These are phyloP conservation scores for Papilio xuthus DNA, from an alignment of 1,140 invertebrate species.

Conservation along the genomic window DNA sequence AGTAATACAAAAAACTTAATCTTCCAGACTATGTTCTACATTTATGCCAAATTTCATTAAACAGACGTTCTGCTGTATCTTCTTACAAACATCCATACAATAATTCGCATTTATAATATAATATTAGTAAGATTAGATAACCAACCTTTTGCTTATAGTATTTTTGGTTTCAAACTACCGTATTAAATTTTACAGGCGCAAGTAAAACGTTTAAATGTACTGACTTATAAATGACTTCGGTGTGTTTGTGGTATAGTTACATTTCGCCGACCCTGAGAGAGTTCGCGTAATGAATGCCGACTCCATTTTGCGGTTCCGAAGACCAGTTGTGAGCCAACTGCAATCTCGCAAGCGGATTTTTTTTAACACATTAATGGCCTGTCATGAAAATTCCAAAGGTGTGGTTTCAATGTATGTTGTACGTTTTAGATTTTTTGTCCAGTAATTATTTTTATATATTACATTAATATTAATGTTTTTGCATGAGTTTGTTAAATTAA, in stretches of 20 bases:
- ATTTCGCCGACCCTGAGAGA: conserved; percentile 25
- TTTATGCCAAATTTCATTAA: no score
- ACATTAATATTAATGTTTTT: not conserved
- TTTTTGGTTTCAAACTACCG: not conserved
- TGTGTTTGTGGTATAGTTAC: conserved; percentile 20
- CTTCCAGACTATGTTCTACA: no score
- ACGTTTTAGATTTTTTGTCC: conserved; percentile 5
- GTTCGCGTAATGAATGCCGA: conserved; percentile 29
- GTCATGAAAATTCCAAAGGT: conserved; percentile 28
- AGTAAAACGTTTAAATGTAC: conserved; percentile 13
- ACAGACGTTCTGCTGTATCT: no score
- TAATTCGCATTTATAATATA: no score
- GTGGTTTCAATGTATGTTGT: conserved; percentile 21
- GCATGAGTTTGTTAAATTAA: not conserved
- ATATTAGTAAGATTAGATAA: no score
- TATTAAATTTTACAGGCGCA: not conserved
- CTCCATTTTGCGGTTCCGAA: conserved; percentile 38
- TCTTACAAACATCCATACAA: no score
- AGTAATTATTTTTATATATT: not conserved
- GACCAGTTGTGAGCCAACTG: conserved; percentile 34
- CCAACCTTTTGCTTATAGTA: not conserved
- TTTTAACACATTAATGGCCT: conserved; percentile 30
- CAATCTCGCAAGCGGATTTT: conserved; percentile 30
- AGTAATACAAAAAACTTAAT: no score
- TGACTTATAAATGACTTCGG: conserved; percentile 5